These are phyloP conservation scores for Aspidiotus destructor DNA, from an alignment of 2,888 invertebrate genomes.

Conservation along the genomic window DNA sequence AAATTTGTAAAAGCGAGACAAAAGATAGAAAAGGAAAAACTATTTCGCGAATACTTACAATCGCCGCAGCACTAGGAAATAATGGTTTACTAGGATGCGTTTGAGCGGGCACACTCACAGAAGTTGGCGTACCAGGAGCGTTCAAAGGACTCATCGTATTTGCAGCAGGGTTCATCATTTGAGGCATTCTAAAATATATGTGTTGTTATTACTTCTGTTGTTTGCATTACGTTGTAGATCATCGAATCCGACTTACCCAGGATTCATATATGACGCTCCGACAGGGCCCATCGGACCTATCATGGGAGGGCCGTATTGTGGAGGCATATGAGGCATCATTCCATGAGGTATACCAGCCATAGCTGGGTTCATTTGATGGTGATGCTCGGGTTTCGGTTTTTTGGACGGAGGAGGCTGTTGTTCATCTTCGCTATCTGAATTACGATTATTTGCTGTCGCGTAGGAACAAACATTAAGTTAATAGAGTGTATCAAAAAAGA, in stretches of 20 bases:
- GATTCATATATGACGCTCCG: conserved; percentile 67
- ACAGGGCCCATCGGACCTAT: conserved; percentile 58
- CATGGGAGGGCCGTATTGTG: conserved; percentile 52
- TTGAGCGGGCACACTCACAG: conserved; percentile 11
- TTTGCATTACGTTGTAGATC: no score
- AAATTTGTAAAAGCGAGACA: no score
- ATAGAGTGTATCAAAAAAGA: not conserved
- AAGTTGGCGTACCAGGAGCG: conserved; percentile 42
- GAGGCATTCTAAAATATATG: conserved; percentile 22
- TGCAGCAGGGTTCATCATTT: conserved; percentile 33
- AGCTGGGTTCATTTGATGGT: conserved; percentile 43
- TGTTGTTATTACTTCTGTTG: no score
- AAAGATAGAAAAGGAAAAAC: not conserved
- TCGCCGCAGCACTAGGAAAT: conserved; percentile 66
- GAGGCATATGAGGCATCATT: conserved; percentile 50
- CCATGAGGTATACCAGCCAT: conserved; percentile 52
- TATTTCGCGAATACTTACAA: conserved; percentile 39
- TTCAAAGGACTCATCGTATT: conserved; percentile 42
- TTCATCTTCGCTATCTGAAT: conserved; percentile 71
- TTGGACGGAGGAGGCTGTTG: conserved; percentile 60
- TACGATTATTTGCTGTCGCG: conserved; percentile 38
- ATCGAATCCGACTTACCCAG: conserved; percentile 44
- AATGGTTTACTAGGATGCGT: conserved; percentile 56
- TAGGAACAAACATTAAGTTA: not conserved
- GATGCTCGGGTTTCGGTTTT: conserved; percentile 60